Evolutionary conservation across 1,140 invertebrate genomes (phyloP).

Genomic region (Apis cerana): DNA sequence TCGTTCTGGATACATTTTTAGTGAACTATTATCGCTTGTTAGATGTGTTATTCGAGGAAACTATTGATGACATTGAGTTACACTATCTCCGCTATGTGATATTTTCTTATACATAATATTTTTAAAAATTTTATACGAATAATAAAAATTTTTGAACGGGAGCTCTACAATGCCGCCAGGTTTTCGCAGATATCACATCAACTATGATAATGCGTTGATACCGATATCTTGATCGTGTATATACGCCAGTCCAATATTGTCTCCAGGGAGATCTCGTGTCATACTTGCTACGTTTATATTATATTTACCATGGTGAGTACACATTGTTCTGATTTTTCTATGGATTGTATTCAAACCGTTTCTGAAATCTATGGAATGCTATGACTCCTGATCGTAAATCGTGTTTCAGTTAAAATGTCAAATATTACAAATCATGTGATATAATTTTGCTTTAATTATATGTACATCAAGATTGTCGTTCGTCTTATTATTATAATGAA

Average conservation of each 20-base stretch:
- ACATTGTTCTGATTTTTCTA: conserved; percentile 12
- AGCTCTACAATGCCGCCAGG: conserved; percentile 44
- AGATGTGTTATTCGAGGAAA: neutral
- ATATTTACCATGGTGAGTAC: conserved; percentile 59
- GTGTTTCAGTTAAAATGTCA: neutral
- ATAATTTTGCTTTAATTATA: conserved; percentile 5
- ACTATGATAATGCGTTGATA: conserved; percentile 63
- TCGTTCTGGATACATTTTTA: neutral
- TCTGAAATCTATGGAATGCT: neutral
- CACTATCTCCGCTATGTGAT: neutral
- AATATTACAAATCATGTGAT: conserved; percentile 4
- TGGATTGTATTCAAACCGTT: conserved; percentile 2
- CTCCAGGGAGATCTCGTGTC: neutral
- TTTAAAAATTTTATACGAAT: neutral
- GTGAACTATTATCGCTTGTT: neutral
- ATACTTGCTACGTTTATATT: conserved; percentile 4
- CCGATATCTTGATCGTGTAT: conserved; percentile 53
- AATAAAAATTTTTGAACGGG: neutral
- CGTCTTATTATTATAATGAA: neutral
- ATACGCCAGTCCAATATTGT: conserved; percentile 28
- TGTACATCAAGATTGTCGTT: neutral
- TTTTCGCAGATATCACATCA: conserved; percentile 47
- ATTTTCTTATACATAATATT: neutral
- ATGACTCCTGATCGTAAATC: conserved; percentile 31
- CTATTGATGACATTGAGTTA: neutral